Evolutionary conservation across 2,797 vertebrate genomes (phyloP), one percentile per base, ranked within the genome.

Genomic region (Sparidentex hasta): DNA sequence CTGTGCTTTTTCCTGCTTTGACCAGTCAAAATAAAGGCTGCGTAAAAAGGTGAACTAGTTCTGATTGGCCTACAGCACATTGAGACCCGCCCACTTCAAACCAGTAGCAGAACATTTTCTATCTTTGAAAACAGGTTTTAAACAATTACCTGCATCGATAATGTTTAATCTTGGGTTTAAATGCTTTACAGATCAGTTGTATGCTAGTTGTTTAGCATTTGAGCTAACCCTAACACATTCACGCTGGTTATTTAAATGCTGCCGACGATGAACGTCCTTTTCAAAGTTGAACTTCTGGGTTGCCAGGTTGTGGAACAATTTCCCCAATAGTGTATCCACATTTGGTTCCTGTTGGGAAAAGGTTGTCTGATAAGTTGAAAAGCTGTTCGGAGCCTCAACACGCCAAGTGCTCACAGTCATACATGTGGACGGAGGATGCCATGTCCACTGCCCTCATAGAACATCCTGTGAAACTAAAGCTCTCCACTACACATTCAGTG

Each of bases 231-330:
- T 1, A 18, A 66, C 50, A 54, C 14, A 41, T 17, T 51, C 18
- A 7, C 9, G 7, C 3, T 41, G 47, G 14, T 16, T 7, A 33
- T 50, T 51, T n/a, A 20, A 50, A 29, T 38, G 13, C 17, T 46
- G n/a, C 1, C 13, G 33, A 51, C 9, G 63, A 51, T 38, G 33
- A 51, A 65, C n/a, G 11, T 13, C 9, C 11, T 5, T 1, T 17
- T 2, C 7, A 21, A 43, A 25, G 20, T 21, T 13, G 7, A 33
- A 25, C 13, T 21, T 72, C 2, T 20, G 11, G 47, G 57, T 71
- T 52, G 57, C 33, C 68, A 51, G 68, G 18, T 62, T 44, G 23
- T n/a, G 46, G 21, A 27, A 27, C 27, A 27, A 27, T 61, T 44
- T 21, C n/a, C 13, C 38, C 7, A 21, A 6, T 4, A 4, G 13